A percentile compares a stretch with the other conserved stretches of the same genome.
Conservation (phyloP, 2,888 invertebrate genomes). For the Chrysolina americana region DNA sequence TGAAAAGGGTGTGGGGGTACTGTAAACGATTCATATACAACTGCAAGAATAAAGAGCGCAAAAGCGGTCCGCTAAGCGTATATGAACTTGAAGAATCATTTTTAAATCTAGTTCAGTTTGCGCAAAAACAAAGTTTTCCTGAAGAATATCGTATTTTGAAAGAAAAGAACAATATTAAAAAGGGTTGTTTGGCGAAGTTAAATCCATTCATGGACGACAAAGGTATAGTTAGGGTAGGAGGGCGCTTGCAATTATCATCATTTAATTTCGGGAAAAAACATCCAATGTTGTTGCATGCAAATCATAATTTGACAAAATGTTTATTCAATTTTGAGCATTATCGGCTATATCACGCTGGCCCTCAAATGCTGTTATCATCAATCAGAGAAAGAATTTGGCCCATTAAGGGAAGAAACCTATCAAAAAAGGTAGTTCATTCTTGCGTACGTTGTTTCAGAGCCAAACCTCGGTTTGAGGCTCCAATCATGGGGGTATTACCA, state of each 20-base stretch:
- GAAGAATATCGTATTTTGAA: background rate
- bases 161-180: background rate
- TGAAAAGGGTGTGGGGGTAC: slow-evolving; percentile 15
- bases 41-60: background rate
- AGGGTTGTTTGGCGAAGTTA: background rate
- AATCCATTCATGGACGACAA: slow-evolving; percentile 15
- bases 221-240: background rate
- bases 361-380: slow-evolving; percentile 2
- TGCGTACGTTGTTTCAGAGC: slow-evolving; percentile 18
- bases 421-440: slow-evolving; percentile 19
- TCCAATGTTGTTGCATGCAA: slow-evolving; percentile 5
- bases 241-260: background rate
- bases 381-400: slow-evolving; percentile 24
- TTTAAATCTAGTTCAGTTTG: background rate
- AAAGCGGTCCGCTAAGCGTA: background rate
- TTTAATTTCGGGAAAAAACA: slow-evolving; percentile 1
- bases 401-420: slow-evolving; percentile 24
- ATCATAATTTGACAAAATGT: slow-evolving; percentile 5
- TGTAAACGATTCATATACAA: background rate
- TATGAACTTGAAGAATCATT: background rate
- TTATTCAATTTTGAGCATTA: slow-evolving; percentile 15
- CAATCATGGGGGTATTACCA: slow-evolving; percentile 15
- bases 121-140: slow-evolving; percentile 12
- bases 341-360: slow-evolving; percentile 13
- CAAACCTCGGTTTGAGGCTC: slow-evolving; percentile 12